phyloP scores from a whole-genome alignment of 2,888 invertebrate species.

The Chrysomela aeneicollis region DNA sequence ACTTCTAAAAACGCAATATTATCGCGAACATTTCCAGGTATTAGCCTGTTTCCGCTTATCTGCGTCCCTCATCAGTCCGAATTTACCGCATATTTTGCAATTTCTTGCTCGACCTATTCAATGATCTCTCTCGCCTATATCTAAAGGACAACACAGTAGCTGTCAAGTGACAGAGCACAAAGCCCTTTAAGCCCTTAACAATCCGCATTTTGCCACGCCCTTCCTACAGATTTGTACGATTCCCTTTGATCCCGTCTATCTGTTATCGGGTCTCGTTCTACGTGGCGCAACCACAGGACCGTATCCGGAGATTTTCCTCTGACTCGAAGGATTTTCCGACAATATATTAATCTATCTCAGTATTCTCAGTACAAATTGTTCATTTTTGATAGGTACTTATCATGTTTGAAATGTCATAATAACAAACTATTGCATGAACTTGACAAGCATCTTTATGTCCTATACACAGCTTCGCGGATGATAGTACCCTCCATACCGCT shows the following conservation, averaged over 20 bases:
- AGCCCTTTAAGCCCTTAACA: slow-evolving; percentile 48
- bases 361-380: no score
- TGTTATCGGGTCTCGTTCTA: slow-evolving; percentile 37
- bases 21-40: neutral
- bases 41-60: slow-evolving; percentile 10
- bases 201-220: slow-evolving; percentile 47
- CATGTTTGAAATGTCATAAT: no score
- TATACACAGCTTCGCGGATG: no score
- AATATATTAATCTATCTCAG: no score
- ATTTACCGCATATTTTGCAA: slow-evolving; percentile 41
- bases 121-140: slow-evolving; percentile 31
- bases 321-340: no score
- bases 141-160: slow-evolving; percentile 41
- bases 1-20: no score
- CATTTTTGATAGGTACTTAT: no score
- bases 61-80: slow-evolving; percentile 13
- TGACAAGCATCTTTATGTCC: no score
- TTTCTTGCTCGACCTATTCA: slow-evolving; percentile 41
- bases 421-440: no score
- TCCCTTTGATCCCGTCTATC: slow-evolving; percentile 35
- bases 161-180: slow-evolving; percentile 46
- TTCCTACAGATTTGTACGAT: slow-evolving; percentile 44
- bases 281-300: slow-evolving; percentile 17
- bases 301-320: neutral
- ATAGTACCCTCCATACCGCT: no score